Conservation (phyloP, 2,113 vertebrate species). For the Dicrurus megarhynchus region DNA sequence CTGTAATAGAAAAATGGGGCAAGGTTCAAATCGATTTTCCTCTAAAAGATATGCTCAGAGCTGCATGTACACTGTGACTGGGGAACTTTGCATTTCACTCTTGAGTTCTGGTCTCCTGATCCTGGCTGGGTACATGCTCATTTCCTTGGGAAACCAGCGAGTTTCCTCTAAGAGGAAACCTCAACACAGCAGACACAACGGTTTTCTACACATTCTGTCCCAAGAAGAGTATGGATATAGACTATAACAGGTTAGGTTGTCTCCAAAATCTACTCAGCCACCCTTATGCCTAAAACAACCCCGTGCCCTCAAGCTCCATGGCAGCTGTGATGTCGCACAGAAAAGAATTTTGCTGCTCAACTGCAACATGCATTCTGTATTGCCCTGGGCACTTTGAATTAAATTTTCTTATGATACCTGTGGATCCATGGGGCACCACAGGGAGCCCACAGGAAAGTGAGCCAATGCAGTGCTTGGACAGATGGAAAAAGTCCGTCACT, state of each 20-base stretch:
- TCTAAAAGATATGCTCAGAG: not conserved
- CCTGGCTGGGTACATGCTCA: not conserved
- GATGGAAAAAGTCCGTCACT: not conserved
- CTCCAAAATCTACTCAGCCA: not conserved
- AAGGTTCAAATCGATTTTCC: not conserved
- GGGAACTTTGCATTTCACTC: not conserved
- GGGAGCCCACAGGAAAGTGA: not conserved
- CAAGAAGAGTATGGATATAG: not conserved
- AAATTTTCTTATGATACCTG: not conserved
- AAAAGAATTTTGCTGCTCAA: not conserved
- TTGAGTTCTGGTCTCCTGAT: not conserved
- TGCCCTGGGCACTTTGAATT: not conserved
- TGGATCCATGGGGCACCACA: not conserved
- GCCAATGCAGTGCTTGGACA: not conserved
- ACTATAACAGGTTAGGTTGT: not conserved
- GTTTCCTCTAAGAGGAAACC: not conserved
- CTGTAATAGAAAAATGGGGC: not conserved
- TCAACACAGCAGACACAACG: not conserved
- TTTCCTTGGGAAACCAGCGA: not conserved
- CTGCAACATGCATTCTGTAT: not conserved
- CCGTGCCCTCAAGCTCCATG: not conserved
- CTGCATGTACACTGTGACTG: rapidly evolving
- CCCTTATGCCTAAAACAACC: not conserved
- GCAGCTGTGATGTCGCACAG: not conserved
- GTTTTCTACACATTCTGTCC: not conserved